phyloP scores from a whole-genome alignment of 2,888 invertebrate genomes.

The Mesorhabditis sp. region DNA sequence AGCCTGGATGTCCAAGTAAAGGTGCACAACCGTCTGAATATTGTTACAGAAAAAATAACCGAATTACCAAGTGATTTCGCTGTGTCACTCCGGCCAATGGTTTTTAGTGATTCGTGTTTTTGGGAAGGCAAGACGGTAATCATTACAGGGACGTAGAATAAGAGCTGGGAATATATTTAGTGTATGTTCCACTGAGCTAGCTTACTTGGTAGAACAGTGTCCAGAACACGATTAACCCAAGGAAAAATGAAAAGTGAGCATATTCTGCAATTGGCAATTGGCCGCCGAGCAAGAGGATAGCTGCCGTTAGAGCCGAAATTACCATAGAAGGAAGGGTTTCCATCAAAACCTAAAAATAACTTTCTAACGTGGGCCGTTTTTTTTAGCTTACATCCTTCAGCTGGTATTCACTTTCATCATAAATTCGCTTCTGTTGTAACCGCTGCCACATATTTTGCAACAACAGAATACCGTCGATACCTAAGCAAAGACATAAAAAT shows the following conservation, averaged over 20 bases:
- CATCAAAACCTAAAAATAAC: conserved; percentile 21
- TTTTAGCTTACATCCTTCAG: conserved; percentile 9
- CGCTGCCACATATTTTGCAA: conserved; percentile 11
- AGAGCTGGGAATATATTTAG: conserved; percentile 14
- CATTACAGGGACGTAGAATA: conserved; percentile 27
- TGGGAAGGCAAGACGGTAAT: conserved; percentile 11
- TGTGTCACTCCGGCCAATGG: neutral
- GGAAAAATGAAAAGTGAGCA: conserved; percentile 25
- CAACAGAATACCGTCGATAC: conserved; percentile 12
- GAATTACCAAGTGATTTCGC: neutral
- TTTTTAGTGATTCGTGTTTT: conserved; percentile 1
- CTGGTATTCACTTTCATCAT: conserved; percentile 10
- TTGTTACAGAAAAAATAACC: neutral
- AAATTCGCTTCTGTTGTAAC: conserved; percentile 7
- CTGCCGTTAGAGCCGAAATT: conserved; percentile 19
- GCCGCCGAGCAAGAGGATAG: conserved; percentile 22
- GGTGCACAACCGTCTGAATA: neutral
- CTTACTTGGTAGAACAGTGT: conserved; percentile 26
- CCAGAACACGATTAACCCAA: conserved; percentile 20
- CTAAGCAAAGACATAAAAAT: conserved; percentile 1
- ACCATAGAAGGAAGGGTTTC: conserved; percentile 28
- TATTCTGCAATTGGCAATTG: conserved; percentile 25
- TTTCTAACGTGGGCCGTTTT: neutral
- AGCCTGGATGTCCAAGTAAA: neutral
- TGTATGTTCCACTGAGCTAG: neutral